phyloP scores from a whole-genome alignment of 2,888 invertebrate species.

The Trypoxylon attenuatum region DNA sequence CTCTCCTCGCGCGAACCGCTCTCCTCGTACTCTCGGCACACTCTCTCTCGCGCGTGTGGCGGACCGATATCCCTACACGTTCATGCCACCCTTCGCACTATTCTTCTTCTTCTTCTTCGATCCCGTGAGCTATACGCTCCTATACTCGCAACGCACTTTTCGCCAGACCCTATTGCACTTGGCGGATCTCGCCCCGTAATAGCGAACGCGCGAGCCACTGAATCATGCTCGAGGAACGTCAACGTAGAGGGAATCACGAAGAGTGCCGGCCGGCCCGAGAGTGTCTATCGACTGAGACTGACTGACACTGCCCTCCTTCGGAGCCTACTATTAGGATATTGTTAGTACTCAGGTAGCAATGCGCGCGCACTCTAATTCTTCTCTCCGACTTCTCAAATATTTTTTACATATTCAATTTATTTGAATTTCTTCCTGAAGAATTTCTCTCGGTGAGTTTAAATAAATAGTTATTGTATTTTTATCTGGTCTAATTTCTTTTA shows the following conservation, averaged over 20 bases:
- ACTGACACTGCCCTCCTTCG: conserved; percentile 24
- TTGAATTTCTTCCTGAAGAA: too few species aligned
- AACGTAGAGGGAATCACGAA: conserved; percentile 23
- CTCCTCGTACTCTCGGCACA: background rate
- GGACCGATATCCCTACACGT: conserved; percentile 18
- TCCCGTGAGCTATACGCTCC: too few species aligned
- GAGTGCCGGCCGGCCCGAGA: conserved; percentile 5
- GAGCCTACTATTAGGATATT: background rate
- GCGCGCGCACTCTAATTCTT: too few species aligned
- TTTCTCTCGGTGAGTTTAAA: too few species aligned
- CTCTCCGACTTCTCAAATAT: too few species aligned
- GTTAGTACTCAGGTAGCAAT: background rate
- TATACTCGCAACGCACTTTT: conserved; percentile 43
- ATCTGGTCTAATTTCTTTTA: too few species aligned
- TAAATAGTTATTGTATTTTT: too few species aligned
- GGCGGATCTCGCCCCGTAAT: conserved; percentile 34
- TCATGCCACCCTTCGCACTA: conserved; percentile 44
- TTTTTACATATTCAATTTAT: too few species aligned
- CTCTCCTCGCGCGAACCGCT: background rate
- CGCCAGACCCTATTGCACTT: conserved; percentile 30
- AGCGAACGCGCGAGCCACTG: conserved; percentile 19
- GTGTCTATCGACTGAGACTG: conserved; percentile 12
- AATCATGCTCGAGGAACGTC: conserved; percentile 39
- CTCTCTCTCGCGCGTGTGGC: background rate
- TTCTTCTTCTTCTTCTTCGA: too few species aligned